Conservation (phyloP, 2,113 vertebrate species). For the Lagopus leucura region DNA sequence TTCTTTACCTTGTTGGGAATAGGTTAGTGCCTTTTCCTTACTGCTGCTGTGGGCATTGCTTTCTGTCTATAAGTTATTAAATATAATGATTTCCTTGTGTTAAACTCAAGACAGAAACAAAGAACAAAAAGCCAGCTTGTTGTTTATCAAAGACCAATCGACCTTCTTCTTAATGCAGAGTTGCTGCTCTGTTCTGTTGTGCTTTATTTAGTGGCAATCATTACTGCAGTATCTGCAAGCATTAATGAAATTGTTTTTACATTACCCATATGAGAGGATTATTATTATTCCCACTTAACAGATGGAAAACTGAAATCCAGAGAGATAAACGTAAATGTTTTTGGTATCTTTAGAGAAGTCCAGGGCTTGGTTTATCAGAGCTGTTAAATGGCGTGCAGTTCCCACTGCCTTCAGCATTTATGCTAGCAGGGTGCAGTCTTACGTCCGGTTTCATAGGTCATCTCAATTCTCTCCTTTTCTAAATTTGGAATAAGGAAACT, state of each 20-base stretch:
- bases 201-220: slow-evolving; percentile 7
- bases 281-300: slow-evolving; percentile 55
- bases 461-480: slow-evolving; percentile 27
- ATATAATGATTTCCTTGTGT: not conserved
- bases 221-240: slow-evolving; percentile 3
- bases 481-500: slow-evolving; percentile 47
- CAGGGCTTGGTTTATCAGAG: not conserved
- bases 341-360: slow-evolving; percentile 15
- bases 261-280: slow-evolving; percentile 47
- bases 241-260: slow-evolving; percentile 60
- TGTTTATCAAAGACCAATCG: slow-evolving; percentile 10
- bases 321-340: slow-evolving; percentile 3
- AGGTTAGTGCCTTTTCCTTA: not conserved
- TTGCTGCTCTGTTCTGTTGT: slow-evolving; percentile 1
- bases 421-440: not conserved
- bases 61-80: not conserved
- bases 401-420: slow-evolving; percentile 20
- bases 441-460: not conserved
- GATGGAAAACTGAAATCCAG: slow-evolving; percentile 49
- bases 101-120: not conserved
- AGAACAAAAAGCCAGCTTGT: not conserved
- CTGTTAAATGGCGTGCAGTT: not conserved
- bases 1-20: not conserved
- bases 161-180: not conserved
- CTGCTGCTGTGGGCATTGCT: not conserved